Base-by-base conservation (phyloP, 2,113 vertebrate species). In the Amblyornis subalaris region DNA sequence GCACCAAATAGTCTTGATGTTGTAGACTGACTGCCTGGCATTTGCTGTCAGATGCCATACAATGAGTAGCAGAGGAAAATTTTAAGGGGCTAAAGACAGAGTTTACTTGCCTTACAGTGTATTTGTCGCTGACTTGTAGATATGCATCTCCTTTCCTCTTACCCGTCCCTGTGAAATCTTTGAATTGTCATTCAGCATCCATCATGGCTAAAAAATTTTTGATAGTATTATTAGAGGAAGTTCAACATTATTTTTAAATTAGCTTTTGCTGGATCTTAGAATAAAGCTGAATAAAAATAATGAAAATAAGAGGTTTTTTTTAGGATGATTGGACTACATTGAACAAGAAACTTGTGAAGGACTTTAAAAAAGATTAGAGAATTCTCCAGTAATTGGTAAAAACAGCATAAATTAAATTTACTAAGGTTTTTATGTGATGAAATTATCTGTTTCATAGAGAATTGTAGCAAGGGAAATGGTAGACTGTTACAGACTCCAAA, bases 381-480 rank as follows among this genome's bases (percentile, higher is more conserved):
- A 18, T 88, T 89, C 53, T 69, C n/a, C 65, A 89, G 21, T 86
- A 90, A 65, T 14, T 76, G 18, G 21, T 87, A 71, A 81, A 79
- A 85, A 33, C 20, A 82, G 12, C 51, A 88, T 62, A 12, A 71
- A 58, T 93, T 95, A 70, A 78, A 89, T 94, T 91, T 85, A 42
- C 38, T 77, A 47, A 53, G 29, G 18, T 31, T 81, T 94, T 94
- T 72, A 44, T 80, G 54, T 38, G 55, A 44, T 86, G 31, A 89
- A 65, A 54, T 94, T 61, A 91, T 45, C 36, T 78, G 13, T 94
- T 93, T 94, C 50, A 53, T 50, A 72, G 72, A 95, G 69, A 90
- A 74, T 8, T 36, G 45, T 62, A 48, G 67, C 64, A 69, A 73
- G 20, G n/a, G 84, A 83, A 92, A 75, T 85, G 36, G 66, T 80